Conservation (phyloP, 2,113 vertebrate species). For the Tyto alba region DNA sequence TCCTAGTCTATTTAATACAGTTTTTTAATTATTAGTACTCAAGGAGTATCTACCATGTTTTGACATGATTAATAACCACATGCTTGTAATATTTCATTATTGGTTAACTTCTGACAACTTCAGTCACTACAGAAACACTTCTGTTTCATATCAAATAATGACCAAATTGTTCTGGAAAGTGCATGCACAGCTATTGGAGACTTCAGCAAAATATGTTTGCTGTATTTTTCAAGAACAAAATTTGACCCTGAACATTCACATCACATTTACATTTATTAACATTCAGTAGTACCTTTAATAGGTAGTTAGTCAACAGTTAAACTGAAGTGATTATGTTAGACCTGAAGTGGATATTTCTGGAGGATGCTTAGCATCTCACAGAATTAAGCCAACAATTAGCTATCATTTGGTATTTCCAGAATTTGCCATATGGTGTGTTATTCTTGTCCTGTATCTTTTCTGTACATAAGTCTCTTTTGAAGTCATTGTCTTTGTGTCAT, state of each 20-base stretch:
- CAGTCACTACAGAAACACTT: neutral
- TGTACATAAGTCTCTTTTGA: neutral
- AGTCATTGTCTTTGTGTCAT: neutral
- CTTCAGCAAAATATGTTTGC: neutral
- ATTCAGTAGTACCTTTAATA: neutral
- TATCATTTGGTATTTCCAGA: neutral
- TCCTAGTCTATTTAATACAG: neutral
- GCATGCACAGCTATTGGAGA: neutral
- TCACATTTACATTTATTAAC: neutral
- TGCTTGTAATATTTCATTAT: neutral
- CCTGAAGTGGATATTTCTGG: neutral
- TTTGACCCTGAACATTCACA: neutral
- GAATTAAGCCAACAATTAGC: neutral
- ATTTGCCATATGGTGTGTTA: neutral
- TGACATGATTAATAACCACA: neutral
- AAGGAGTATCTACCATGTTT: neutral
- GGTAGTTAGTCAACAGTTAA: neutral
- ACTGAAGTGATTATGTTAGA: neutral
- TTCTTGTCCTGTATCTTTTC: neutral
- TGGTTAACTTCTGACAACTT: neutral
- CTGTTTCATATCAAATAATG: neutral
- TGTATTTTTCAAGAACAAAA: neutral
- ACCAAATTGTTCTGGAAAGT: neutral
- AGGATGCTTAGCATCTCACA: neutral
- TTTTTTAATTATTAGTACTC: neutral